phyloP scores from a whole-genome alignment of 2,113 vertebrate genomes.

The Solenodon paradoxus region DNA sequence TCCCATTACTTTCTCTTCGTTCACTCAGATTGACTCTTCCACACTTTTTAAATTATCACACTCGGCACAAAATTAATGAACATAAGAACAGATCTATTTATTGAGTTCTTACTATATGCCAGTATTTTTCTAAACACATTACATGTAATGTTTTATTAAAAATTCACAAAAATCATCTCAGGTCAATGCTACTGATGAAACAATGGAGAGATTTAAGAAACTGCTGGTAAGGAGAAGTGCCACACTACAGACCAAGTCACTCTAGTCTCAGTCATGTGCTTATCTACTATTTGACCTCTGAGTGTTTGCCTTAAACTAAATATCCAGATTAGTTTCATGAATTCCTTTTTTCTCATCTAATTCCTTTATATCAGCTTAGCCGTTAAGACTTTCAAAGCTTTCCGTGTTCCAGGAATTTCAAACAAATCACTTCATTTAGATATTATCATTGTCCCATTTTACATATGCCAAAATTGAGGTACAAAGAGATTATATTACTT shows the following conservation, averaged over 20 bases:
- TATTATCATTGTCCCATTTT: background rate
- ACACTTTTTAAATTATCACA: background rate
- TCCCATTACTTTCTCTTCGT: background rate
- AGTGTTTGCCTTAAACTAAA: background rate
- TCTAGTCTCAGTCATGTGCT: background rate
- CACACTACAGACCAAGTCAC: background rate
- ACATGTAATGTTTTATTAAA: background rate
- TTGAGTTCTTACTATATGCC: background rate
- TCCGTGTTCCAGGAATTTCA: background rate
- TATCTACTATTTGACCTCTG: background rate
- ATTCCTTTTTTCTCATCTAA: background rate
- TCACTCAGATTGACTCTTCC: background rate
- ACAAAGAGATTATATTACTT: conserved; percentile 4
- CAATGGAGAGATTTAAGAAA: too few species aligned
- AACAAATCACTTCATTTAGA: background rate
- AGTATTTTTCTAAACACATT: background rate
- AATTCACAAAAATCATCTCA: background rate
- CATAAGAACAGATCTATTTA: background rate
- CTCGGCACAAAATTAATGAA: background rate
- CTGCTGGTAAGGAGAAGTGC: background rate
- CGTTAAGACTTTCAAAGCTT: background rate
- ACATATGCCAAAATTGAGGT: background rate
- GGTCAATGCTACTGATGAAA: background rate
- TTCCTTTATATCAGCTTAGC: background rate
- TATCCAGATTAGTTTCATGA: background rate